Evolutionary conservation across 2,113 vertebrate genomes (phyloP).

Genomic region (Aix galericulata): DNA sequence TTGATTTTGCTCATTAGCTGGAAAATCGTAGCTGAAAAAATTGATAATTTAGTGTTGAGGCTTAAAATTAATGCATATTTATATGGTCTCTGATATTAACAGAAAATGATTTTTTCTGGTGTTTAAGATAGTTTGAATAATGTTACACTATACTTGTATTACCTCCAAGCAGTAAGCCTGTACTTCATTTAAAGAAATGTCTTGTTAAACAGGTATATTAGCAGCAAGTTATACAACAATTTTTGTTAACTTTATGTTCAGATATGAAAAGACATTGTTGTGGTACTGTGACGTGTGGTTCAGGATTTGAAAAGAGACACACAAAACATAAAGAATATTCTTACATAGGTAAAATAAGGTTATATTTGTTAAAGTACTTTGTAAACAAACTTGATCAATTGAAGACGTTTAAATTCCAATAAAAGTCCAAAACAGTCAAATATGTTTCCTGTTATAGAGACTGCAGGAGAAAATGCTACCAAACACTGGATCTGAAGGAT

Average conservation of each 20-base stretch:
- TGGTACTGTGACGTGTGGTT: neutral
- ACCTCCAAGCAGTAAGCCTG: neutral
- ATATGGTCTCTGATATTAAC: neutral
- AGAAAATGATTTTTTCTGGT: neutral
- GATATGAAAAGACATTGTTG: neutral
- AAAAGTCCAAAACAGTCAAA: neutral
- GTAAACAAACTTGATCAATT: neutral
- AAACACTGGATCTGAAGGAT: neutral
- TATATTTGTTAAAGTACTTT: neutral
- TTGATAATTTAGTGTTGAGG: neutral
- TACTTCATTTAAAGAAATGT: neutral
- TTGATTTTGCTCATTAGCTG: neutral
- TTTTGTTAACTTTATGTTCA: neutral
- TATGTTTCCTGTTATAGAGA: neutral
- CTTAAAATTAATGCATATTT: neutral
- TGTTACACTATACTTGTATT: neutral
- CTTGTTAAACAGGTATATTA: neutral
- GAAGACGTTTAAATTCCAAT: neutral
- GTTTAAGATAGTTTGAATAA: neutral
- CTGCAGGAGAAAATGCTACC: neutral
- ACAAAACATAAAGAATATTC: neutral
- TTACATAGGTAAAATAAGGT: neutral
- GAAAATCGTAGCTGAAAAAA: neutral
- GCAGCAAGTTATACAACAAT: neutral
- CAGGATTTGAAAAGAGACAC: neutral